Evolutionary conservation across 2,888 invertebrate species (phyloP).

Genomic region (Xestia ashworthii): DNA sequence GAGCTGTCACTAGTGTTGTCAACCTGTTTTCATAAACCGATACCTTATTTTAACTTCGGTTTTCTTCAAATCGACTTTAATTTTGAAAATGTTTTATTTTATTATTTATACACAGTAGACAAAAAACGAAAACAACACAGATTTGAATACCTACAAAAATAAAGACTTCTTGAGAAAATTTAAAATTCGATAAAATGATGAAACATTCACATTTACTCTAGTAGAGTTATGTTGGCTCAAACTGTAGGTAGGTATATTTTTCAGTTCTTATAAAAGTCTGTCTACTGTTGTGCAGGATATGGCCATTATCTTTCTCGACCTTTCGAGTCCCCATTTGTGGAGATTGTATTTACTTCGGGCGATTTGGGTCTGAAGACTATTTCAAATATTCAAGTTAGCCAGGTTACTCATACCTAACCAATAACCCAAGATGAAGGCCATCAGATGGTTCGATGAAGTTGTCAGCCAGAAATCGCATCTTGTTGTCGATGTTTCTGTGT

Average conservation of each 20-base stretch:
- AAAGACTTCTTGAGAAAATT: not conserved
- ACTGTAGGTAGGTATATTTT: too few species aligned
- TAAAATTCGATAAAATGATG: not conserved
- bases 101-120: not conserved
- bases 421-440: not conserved
- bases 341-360: not conserved
- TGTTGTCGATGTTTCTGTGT: not conserved
- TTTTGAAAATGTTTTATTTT: not conserved
- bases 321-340: not conserved
- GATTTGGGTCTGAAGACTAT: not conserved
- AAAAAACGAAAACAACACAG: not conserved
- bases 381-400: not conserved
- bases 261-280: not conserved
- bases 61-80: not conserved
- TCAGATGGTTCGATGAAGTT: not conserved
- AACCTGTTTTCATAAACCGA: conserved; percentile 16
- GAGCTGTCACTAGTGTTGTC: conserved; percentile 42
- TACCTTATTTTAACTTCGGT: not conserved
- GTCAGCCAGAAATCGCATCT: not conserved
- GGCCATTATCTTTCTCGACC: not conserved
- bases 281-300: not conserved
- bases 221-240: not conserved
- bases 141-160: not conserved
- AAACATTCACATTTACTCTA: not conserved
- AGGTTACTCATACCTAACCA: not conserved